Evolutionary conservation across 2,888 invertebrate species (phyloP), one percentile per base, ranked within the genome.

Genomic region (Byasa hedistus): DNA sequence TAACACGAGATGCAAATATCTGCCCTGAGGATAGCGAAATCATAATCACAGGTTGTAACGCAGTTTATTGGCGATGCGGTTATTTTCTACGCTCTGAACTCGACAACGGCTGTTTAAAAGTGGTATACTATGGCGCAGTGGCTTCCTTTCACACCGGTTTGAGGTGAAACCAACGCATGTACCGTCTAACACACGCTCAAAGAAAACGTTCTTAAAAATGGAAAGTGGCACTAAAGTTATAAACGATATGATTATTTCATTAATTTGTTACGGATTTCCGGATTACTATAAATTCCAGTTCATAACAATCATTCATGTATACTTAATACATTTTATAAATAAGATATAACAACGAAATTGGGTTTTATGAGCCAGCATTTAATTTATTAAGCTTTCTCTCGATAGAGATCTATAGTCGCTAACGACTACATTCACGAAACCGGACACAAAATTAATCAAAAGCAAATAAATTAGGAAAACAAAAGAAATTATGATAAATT

Each of bases 31-130:
- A 57, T 27, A 39, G 51, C 19, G 61, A 57, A 52, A 61, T 39
- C 57, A 65, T 60, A 65, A 65, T 57, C 51, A 52, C 32, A 36
- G 61, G 23, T 19, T 60, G 57, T 51, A 57, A 17, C 12, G n/a
- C 22, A 23, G 48, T 64, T 68, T 69, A 71, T 73, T 71, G 69
- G 64, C 65, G 68, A 61, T 68, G 70, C 68, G 70, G 15, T 71
- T 72, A 71, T 71, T 71, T 71, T 73, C 70, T 73, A 73, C 68
- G 71, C 70, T 72, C 70, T 66, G 68, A 57, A 65, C 39, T 55
- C 27, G 44, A 65, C 56, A 60, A 56, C 60, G n/a, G 44, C 48
- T 51, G 21, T 65, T 61, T 56, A 58, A 57, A 62, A 57, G 57
- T 27, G 52, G n/a, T 57, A 66, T 51, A 44, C 27, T 44, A 54